Evolutionary conservation across 92 coral and sea anemone species (phyloP).

Genomic region (Zoanthus solanderi): DNA sequence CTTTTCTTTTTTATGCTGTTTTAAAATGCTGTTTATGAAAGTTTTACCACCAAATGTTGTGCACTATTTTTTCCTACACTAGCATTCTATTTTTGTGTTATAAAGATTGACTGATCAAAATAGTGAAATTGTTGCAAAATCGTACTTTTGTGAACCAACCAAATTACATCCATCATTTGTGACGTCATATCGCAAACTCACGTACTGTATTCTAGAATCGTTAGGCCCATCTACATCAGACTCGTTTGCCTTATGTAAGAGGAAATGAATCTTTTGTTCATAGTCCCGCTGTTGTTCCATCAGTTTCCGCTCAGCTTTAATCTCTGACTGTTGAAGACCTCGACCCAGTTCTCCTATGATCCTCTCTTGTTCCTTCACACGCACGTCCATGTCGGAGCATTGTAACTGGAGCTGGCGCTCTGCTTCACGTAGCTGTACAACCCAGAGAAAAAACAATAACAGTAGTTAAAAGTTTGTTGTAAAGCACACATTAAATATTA

Average conservation of each 20-base stretch:
- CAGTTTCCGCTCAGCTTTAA: constrained; percentile 89
- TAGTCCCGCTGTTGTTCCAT: constrained; percentile 85
- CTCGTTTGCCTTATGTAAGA: constrained; percentile 89
- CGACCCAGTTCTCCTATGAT: constrained; percentile 96
- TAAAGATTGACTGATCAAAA: too few species aligned
- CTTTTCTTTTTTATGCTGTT: too few species aligned
- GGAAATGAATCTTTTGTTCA: constrained; percentile 93
- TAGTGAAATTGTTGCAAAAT: background rate
- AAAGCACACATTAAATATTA: too few species aligned
- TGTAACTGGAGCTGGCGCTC: constrained; percentile 64
- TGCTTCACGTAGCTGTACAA: constrained; percentile 41
- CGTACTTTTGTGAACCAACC: too few species aligned
- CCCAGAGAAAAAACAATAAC: background rate
- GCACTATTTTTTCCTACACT: too few species aligned
- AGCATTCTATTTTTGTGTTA: too few species aligned
- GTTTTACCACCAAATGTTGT: too few species aligned
- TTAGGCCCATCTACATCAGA: constrained; percentile 59
- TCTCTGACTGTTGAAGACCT: constrained; percentile 82
- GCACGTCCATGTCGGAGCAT: constrained; percentile 73
- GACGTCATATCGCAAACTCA: background rate
- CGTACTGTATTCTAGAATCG: constrained; percentile 62
- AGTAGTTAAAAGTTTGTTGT: background rate
- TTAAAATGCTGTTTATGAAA: too few species aligned
- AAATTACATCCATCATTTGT: too few species aligned
- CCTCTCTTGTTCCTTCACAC: constrained; percentile 89